These are phyloP conservation scores for Euproctis similis DNA, from an alignment of 2,888 invertebrate species.

Conservation along the genomic window DNA sequence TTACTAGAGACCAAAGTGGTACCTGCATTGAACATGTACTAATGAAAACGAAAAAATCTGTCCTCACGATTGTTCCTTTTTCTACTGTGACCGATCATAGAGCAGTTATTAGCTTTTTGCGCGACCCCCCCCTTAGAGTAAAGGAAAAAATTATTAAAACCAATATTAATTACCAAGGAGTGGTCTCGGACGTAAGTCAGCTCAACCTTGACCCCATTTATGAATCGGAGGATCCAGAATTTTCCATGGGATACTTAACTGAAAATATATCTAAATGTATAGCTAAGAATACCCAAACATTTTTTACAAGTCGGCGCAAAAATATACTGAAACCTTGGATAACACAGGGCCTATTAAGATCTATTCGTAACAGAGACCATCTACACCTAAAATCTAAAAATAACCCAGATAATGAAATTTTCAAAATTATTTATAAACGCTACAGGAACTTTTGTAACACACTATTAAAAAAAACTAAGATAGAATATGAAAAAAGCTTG, in stretches of 20 bases:
- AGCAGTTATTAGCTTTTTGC: neutral
- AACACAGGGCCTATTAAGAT: too few relatives aligned
- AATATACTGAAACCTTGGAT: too few relatives aligned
- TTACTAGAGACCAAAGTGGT: too few relatives aligned
- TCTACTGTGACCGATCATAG: neutral
- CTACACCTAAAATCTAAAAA: neutral
- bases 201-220: neutral
- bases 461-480: neutral
- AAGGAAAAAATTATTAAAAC: too few relatives aligned
- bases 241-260: neutral
- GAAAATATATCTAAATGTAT: neutral
- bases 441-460: neutral
- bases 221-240: neutral
- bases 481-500: neutral
- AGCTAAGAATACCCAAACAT: neutral
- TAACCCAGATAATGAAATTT: neutral
- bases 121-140: neutral
- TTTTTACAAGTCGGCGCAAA: neutral
- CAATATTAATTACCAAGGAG: too few relatives aligned
- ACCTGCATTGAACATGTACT: neutral
- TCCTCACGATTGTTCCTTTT: neutral
- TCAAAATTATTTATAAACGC: neutral
- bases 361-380: neutral
- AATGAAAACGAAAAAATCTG: neutral
- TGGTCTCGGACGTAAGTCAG: neutral